A percentile compares a stretch with the other conserved stretches of the same genome.
phyloP scores from a whole-genome alignment of 2,797 vertebrate species.

The Clamator glandarius region DNA sequence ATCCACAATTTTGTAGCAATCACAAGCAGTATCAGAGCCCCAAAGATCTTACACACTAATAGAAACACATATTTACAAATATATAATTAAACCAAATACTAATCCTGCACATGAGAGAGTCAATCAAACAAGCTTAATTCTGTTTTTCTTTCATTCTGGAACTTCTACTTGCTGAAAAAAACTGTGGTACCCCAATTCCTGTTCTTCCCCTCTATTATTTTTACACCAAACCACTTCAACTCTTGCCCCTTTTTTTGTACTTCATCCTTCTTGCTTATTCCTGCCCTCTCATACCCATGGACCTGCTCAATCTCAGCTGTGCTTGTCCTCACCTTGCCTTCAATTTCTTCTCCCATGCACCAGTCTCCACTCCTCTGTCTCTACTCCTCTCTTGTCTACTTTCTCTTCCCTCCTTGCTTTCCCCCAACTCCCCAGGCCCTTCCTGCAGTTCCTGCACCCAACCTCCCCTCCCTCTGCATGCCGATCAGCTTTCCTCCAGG shows the following conservation, averaged over 20 bases:
- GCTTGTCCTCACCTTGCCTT: background rate
- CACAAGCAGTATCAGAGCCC: background rate
- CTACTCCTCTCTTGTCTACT: background rate
- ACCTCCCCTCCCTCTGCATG: rapidly evolving
- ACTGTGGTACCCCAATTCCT: background rate
- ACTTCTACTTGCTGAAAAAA: background rate
- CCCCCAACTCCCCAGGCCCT: background rate
- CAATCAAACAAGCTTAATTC: background rate
- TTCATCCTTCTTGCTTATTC: background rate
- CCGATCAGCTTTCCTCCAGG: background rate
- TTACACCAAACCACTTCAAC: background rate
- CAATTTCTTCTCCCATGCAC: background rate
- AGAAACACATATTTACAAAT: background rate
- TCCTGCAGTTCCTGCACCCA: background rate
- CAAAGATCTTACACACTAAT: background rate
- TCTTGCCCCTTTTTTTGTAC: background rate
- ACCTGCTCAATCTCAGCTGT: background rate
- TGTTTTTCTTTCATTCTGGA: background rate
- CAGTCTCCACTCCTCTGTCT: background rate
- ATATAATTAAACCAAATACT: background rate
- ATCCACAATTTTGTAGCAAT: background rate
- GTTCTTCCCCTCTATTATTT: background rate
- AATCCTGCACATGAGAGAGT: background rate
- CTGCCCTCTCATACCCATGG: background rate
- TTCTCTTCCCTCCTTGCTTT: background rate